These are phyloP conservation scores for Hephaestus fuliginosus DNA, from an alignment of 2,797 vertebrate species.

Conservation along the genomic window DNA sequence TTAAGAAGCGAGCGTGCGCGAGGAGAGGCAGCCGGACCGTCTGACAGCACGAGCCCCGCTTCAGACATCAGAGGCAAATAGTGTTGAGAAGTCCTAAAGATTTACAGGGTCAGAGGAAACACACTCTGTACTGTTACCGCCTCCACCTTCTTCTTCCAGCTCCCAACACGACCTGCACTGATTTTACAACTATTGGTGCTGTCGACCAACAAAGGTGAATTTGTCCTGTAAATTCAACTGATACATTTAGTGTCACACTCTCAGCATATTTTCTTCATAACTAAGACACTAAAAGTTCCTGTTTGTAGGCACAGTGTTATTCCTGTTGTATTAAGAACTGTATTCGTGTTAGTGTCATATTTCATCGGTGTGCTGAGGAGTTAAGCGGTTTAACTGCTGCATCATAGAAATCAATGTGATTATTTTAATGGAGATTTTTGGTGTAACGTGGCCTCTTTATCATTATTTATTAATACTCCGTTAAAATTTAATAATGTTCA, in stretches of 20 bases:
- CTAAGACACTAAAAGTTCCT: neutral
- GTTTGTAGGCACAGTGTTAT: too few relatives aligned
- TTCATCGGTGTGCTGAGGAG: neutral
- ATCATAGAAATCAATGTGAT: neutral
- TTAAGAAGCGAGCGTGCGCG: slow-evolving; percentile 29
- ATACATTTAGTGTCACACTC: neutral
- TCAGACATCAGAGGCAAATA: slow-evolving; percentile 20
- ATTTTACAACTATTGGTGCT: neutral
- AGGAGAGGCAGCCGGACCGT: slow-evolving; percentile 22
- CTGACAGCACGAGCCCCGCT: slow-evolving; percentile 43
- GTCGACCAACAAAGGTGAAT: neutral
- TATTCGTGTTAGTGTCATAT: neutral
- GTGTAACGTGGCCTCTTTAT: neutral
- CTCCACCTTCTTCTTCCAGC: neutral
- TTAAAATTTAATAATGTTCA: slow-evolving; percentile 5
- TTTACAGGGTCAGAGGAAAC: slow-evolving; percentile 18
- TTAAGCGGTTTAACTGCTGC: neutral
- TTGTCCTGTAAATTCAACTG: neutral
- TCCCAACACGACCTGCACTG: neutral
- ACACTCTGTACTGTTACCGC: slow-evolving; percentile 7
- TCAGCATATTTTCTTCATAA: neutral
- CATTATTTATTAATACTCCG: neutral
- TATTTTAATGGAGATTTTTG: neutral
- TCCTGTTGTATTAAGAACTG: neutral
- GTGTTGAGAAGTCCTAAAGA: slow-evolving; percentile 18